These are phyloP conservation scores for Ypsolopha scabrella DNA, from an alignment of 2,888 invertebrate species.

Conservation along the genomic window DNA sequence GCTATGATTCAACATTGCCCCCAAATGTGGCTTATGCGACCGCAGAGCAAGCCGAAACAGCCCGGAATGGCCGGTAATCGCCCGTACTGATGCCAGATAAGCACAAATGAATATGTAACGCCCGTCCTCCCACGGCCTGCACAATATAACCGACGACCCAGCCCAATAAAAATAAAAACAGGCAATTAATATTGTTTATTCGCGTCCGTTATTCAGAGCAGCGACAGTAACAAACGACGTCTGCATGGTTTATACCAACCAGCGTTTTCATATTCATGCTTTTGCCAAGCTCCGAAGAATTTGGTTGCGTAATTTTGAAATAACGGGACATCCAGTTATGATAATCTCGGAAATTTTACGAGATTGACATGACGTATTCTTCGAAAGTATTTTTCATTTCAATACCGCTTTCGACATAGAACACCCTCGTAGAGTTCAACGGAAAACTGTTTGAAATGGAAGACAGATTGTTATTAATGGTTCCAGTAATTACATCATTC, in stretches of 20 bases:
- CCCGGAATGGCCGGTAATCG: slow-evolving; percentile 51
- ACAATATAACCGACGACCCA: slow-evolving; percentile 43
- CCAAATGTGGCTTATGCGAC: slow-evolving; percentile 44
- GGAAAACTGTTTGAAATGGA: slow-evolving; percentile 1
- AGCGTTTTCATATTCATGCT: slow-evolving; percentile 1
- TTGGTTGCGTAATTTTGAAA: slow-evolving; percentile 62
- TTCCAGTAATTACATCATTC: not conserved
- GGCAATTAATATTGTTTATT: slow-evolving; percentile 65
- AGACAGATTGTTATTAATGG: not conserved
- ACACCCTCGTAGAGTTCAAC: slow-evolving; percentile 19
- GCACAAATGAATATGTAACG: slow-evolving; percentile 63
- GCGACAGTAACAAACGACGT: slow-evolving; percentile 51
- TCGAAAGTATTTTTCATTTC: slow-evolving; percentile 36
- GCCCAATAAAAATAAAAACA: slow-evolving; percentile 58
- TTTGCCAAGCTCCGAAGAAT: slow-evolving; percentile 24
- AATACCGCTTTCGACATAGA: slow-evolving; percentile 37
- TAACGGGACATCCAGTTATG: slow-evolving; percentile 68
- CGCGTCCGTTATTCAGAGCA: slow-evolving; percentile 55
- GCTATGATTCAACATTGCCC: slow-evolving; percentile 18
- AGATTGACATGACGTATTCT: slow-evolving; percentile 11
- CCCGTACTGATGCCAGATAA: slow-evolving; percentile 57
- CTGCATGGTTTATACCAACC: slow-evolving; percentile 25
- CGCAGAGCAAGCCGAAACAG: slow-evolving; percentile 16
- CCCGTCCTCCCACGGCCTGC: slow-evolving; percentile 53
- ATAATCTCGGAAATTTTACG: slow-evolving; percentile 62